phyloP scores from a whole-genome alignment of 2,888 invertebrate genomes.

The Himalopsyche kuldschensis region DNA sequence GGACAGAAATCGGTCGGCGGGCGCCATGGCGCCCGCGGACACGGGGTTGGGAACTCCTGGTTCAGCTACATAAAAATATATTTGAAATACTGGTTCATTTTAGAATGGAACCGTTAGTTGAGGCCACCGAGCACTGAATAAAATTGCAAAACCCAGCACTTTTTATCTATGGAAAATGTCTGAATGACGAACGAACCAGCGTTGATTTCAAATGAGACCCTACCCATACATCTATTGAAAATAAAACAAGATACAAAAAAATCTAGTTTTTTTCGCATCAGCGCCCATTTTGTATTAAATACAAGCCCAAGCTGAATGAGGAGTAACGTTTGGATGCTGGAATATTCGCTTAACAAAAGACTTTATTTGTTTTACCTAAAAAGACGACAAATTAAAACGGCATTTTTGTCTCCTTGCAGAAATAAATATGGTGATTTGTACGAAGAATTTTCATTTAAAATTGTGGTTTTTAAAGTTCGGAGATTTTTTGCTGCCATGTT shows the following conservation, averaged over 20 bases:
- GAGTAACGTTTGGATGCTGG: not conserved
- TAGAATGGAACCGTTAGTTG: not conserved
- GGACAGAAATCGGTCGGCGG: too few species aligned
- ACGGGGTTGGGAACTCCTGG: too few species aligned
- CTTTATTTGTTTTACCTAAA: not conserved
- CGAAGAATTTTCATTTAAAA: too few species aligned
- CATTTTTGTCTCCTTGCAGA: too few species aligned
- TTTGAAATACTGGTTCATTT: not conserved
- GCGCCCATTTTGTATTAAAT: not conserved
- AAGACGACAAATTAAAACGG: not conserved
- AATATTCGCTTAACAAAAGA: not conserved
- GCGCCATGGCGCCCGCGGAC: too few species aligned
- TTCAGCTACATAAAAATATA: too few species aligned
- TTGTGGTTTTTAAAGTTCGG: too few species aligned
- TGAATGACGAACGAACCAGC: not conserved
- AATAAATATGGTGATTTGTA: too few species aligned
- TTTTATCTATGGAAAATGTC: not conserved
- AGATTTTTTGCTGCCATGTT: too few species aligned
- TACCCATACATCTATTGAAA: not conserved
- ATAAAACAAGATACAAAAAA: not conserved
- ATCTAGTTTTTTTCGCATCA: not conserved
- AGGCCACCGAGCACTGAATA: not conserved
- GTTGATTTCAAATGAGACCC: not conserved
- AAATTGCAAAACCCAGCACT: not conserved
- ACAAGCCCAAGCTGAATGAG: not conserved